Evolutionary conservation across 2,797 vertebrate genomes (phyloP), one percentile per base, ranked within the genome.

Genomic region (Labroides dimidiatus): DNA sequence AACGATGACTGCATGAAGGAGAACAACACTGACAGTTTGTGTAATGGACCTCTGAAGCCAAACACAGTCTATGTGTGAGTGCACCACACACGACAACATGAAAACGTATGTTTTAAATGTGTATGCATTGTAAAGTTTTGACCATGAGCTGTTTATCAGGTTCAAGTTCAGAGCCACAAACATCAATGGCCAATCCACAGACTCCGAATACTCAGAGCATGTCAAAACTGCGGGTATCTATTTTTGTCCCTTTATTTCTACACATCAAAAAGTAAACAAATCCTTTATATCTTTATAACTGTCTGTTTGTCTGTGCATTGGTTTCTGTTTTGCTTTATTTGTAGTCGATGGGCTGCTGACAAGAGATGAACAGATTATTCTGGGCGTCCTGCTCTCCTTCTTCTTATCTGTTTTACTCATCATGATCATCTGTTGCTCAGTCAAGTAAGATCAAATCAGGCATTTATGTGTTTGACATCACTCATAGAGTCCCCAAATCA

Each of bases 111-210:
- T 39, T 33, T 67, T 4, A 45, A 13, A 6, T 33, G 30, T 60
- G 42, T 54, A 56, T 44, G 10, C 62, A 3, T 37, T 17, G 37
- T 10, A 53, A 39, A 14, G 49, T n/a, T 9, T n/a, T 80, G 48
- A 75, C 14, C 24, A 14, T 64, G 30, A 14, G 19, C 33, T 69
- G 12, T 59, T 72, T 49, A n/a, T 72, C 88, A 99, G 98, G 88
- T 99, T 99, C 92, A 99, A 96, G 86, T 98, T 99, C 87, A 95
- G 97, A 92, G 98, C 96, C 63, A 98, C 96, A 56, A 99, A 97
- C 77, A 69, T 94, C 69, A 93, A 93, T 56, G 96, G 95, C 57
- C 95, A 98, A 58, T 95, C 93, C 93, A 99, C 97, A 50, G 98
- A 99, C 90, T 97, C 97, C 14, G 94, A 95, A 8, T 99, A 95